Percentiles rank a stretch among this genome's conserved stretches.
phyloP scores from a whole-genome alignment of 2,113 vertebrate genomes.

The Entomyzon cyanotis region DNA sequence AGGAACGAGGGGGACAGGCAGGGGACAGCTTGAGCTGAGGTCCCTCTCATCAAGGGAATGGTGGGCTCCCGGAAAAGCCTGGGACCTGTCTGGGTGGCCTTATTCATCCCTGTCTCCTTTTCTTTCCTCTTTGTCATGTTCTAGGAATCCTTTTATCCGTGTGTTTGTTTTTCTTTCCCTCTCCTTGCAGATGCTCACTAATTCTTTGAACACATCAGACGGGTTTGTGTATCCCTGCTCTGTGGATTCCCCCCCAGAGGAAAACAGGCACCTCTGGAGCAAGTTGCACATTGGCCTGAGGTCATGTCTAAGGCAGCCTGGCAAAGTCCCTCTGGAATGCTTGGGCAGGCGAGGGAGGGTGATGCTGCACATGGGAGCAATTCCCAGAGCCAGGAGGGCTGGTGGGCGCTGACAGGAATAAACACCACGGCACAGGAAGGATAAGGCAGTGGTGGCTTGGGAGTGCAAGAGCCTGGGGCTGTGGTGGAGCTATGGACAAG shows the following conservation, averaged over 20 bases:
- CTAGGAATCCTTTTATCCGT: conserved; percentile 55
- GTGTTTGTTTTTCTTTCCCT: conserved; percentile 64
- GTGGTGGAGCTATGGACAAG: background rate
- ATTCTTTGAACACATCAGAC: conserved; percentile 47
- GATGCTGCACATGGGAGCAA: background rate
- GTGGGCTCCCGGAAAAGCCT: background rate
- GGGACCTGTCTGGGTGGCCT: conserved; percentile 56
- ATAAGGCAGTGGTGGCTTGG: background rate
- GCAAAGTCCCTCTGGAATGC: background rate
- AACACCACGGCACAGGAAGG: background rate
- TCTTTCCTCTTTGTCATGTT: conserved; percentile 54
- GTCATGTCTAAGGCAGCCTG: conserved; percentile 50
- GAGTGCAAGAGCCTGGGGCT: background rate
- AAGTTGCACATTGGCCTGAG: conserved; percentile 11
- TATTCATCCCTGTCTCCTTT: conserved; percentile 55
- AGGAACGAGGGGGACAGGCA: background rate
- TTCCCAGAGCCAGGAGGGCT: background rate
- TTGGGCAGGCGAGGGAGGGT: background rate
- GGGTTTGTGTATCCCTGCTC: conserved; percentile 25
- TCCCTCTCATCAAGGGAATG: background rate
- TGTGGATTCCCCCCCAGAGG: background rate
- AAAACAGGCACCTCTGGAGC: conserved; percentile 46
- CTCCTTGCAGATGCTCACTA: conserved; percentile 56
- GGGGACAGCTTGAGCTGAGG: background rate
- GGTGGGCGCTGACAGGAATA: background rate